Conservation (phyloP, 2,113 vertebrate species). For the Colossoma macropomum region DNA sequence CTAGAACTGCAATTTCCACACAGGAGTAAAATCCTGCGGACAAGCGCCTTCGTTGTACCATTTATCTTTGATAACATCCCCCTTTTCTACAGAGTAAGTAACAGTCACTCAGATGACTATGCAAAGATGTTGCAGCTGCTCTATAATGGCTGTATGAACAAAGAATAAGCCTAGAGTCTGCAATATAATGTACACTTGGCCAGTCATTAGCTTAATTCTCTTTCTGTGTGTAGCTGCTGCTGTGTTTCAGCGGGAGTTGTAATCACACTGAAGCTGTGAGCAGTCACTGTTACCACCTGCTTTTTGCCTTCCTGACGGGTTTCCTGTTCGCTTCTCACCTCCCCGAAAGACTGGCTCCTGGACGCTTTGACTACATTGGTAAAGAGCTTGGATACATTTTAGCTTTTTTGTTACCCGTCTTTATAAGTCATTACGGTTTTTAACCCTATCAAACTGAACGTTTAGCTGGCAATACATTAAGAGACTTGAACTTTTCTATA, state of each 20-base stretch:
- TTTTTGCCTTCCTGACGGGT: conserved; percentile 80
- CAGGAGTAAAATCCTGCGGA: conserved; percentile 78
- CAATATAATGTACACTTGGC: no score
- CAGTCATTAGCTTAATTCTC: conserved; percentile 1
- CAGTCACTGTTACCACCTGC: conserved; percentile 78
- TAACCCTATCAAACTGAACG: no score
- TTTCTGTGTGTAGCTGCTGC: conserved; percentile 69
- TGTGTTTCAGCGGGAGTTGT: conserved; percentile 73
- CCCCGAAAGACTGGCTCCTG: conserved; percentile 80
- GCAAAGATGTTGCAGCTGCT: not conserved
- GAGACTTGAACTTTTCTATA: no score
- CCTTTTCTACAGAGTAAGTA: conserved; percentile 79
- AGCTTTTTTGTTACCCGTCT: no score
- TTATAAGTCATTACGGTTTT: no score
- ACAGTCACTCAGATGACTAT: not conserved
- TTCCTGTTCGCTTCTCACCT: conserved; percentile 83
- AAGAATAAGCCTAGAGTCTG: no score
- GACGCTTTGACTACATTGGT: conserved; percentile 83
- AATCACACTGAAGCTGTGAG: conserved; percentile 69
- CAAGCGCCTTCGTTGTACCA: conserved; percentile 78
- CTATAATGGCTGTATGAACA: not conserved
- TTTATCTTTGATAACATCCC: conserved; percentile 85
- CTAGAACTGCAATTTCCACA: conserved; percentile 79
- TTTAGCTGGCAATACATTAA: no score
- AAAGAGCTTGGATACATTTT: no score